Evolutionary conservation across 2,113 vertebrate genomes (phyloP).

Genomic region (Pomatorhinus ruficollis): DNA sequence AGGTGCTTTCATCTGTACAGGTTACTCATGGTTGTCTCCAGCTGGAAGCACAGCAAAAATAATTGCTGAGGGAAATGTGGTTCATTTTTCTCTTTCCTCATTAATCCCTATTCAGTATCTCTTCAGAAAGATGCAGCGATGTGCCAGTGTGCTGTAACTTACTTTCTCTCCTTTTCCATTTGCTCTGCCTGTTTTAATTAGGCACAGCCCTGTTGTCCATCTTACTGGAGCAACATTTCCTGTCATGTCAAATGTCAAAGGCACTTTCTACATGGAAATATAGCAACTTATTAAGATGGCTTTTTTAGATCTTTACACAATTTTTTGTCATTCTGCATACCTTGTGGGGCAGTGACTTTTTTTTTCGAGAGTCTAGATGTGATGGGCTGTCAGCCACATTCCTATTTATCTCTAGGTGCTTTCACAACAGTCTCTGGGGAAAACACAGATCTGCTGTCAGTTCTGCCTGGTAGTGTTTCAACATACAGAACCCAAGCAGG

Average conservation of each 20-base stretch:
- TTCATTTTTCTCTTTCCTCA: not conserved
- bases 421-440: not conserved
- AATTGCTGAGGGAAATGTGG: not conserved
- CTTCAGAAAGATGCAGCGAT: not conserved
- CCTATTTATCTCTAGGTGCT: not conserved
- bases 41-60: not conserved
- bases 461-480: not conserved
- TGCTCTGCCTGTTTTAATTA: slow-evolving; percentile 24
- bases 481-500: not conserved
- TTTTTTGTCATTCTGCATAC: not conserved
- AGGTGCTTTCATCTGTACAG: not conserved
- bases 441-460: not conserved
- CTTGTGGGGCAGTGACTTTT: accelerated
- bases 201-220: not conserved
- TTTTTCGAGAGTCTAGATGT: not conserved
- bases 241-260: not conserved
- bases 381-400: not conserved
- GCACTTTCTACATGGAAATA: not conserved
- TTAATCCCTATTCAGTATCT: not conserved
- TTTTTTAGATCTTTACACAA: not conserved
- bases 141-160: not conserved
- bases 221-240: not conserved
- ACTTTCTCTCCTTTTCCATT: not conserved
- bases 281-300: not conserved
- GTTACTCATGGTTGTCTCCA: not conserved